phyloP scores from a whole-genome alignment of 2,888 invertebrate species.

The Drosophila gaucha region DNA sequence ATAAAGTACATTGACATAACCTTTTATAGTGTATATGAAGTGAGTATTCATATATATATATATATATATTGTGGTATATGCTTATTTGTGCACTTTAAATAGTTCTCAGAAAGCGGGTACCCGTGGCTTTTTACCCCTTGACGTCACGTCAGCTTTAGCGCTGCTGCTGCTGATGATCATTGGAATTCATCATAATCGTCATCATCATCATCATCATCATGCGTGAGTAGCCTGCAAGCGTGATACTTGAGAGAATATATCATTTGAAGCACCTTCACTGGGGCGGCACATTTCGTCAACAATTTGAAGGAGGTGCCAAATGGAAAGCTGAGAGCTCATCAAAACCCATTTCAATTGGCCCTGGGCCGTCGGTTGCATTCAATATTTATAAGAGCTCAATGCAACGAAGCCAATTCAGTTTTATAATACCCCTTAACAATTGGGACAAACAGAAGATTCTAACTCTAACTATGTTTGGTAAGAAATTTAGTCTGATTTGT shows the following conservation, averaged over 20 bases:
- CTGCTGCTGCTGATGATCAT: constrained; percentile 19
- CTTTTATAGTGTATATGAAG: neutral
- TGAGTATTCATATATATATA: neutral
- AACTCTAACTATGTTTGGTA: no score
- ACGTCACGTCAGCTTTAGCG: constrained; percentile 34
- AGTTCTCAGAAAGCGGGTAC: constrained; percentile 12
- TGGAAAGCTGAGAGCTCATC: neutral
- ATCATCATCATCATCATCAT: neutral
- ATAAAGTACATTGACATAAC: neutral
- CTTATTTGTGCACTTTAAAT: constrained; percentile 15
- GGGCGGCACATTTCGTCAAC: constrained; percentile 5
- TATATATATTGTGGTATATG: no score
- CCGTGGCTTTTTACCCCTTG: constrained; percentile 27
- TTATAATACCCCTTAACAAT: neutral
- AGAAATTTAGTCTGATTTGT: no score
- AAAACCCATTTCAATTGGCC: constrained; percentile 5
- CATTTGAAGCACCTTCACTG: constrained; percentile 10
- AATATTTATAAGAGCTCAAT: neutral
- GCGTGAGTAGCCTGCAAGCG: constrained; percentile 18
- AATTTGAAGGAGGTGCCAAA: neutral
- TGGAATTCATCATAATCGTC: constrained; percentile 6
- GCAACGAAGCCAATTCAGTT: neutral
- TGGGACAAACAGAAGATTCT: no score
- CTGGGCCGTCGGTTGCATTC: neutral
- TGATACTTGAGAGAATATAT: constrained; percentile 16